Conservation (phyloP, 2,888 invertebrate species). For the Dichetophora obliterata region DNA sequence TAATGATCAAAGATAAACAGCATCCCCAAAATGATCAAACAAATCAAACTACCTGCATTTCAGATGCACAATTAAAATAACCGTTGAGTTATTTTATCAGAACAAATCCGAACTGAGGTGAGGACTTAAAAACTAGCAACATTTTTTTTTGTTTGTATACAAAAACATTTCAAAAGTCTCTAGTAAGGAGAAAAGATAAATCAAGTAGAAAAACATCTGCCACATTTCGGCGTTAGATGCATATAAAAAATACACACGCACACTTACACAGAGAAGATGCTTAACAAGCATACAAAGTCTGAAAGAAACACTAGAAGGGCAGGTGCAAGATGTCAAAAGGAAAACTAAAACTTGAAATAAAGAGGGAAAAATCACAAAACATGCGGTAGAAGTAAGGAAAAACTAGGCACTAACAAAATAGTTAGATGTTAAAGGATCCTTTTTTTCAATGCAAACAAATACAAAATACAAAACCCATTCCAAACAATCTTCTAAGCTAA, state of each 20-base stretch:
- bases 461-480: not conserved
- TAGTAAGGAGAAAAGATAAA: slow-evolving; percentile 14
- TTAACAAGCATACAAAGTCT: not conserved
- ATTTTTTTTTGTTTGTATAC: too few species aligned
- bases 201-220: slow-evolving; percentile 5
- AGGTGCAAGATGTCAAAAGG: slow-evolving; percentile 35
- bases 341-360: slow-evolving; percentile 1
- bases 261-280: too few species aligned
- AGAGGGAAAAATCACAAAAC: slow-evolving; percentile 7
- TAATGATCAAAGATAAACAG: not conserved
- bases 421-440: not conserved
- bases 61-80: too few species aligned
- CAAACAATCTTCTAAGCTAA: not conserved
- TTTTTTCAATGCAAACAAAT: not conserved
- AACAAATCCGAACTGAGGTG: not conserved
- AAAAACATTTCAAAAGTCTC: not conserved
- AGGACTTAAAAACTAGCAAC: too few species aligned
- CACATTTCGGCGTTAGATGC: not conserved
- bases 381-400: not conserved
- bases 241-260: not conserved
- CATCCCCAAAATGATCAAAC: not conserved
- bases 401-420: not conserved
- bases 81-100: not conserved
- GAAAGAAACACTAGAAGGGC: slow-evolving; percentile 6
- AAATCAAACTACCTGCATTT: slow-evolving; percentile 2